Base-by-base conservation (phyloP, 2,797 vertebrate genomes). In the Bucorvus abyssinicus region DNA sequence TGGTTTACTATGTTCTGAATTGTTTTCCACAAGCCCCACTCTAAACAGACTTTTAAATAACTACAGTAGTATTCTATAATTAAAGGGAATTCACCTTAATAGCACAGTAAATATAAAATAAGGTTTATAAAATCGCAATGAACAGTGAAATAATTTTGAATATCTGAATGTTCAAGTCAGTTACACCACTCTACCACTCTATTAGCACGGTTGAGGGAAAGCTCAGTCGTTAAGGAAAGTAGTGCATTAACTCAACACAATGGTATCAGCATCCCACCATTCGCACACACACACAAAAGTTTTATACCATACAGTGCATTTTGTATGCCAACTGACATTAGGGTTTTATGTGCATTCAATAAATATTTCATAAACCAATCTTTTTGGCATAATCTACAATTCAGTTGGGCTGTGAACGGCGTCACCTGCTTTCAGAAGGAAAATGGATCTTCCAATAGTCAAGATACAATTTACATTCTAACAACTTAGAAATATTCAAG, bases 71-170 rank as follows among this genome's bases (percentile, higher is more conserved):
- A 96, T 92, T 93, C 91, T 93, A 92, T 94, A 95, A 96, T 93
- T 84, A 83, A 97, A 94, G 89, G 93, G 92, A 93, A 84, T 94
- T 90, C 67, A 84, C 89, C 95, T 93, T 80, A 96, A 97, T 64
- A 97, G 91, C 94, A 97, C 80, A 89, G 92, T 95, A 97, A 96
- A 96, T 87, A 95, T 87, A 97, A 97, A 97, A 96, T 81, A 94
- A 96, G 94, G 85, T 96, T 96, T 95, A 96, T 96, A 96, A 97
- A 96, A 93, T 92, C 95, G 97, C 96, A 61, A 8, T 92, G 91
- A 96, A 96, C 77, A 90, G 82, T 89, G 81, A 97, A 95, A 93
- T 90, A 12, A 93, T 94, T 90, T 94, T 78, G 86, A 94, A 92
- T 95, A 95, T 93, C 84, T 95, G 93, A 91, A 95, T 70, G 78